phyloP scores from a whole-genome alignment of 2,888 invertebrate species.

The Tuberolachnus salignus region DNA sequence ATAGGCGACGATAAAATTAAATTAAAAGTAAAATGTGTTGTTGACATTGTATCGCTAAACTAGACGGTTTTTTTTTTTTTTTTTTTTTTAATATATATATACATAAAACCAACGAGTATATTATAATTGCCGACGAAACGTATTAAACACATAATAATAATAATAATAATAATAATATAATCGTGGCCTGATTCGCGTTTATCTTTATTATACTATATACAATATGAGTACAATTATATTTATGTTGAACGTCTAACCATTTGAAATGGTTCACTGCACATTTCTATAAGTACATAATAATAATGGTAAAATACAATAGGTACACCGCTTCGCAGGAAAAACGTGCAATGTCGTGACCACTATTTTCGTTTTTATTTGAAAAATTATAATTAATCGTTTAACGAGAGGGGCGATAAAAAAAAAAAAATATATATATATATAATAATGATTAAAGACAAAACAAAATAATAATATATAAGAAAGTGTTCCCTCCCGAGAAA shows the following conservation, averaged over 20 bases:
- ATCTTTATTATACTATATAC: neutral
- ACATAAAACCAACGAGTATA: neutral
- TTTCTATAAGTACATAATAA: neutral
- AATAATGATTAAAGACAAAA: neutral
- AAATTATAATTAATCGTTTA: conserved; percentile 35
- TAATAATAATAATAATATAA: conserved; percentile 11
- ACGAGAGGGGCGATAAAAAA: neutral
- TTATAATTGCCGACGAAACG: neutral
- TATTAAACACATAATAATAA: conserved; percentile 8
- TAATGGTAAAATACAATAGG: neutral
- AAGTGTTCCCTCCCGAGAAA: conserved; percentile 4
- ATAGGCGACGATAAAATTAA: neutral
- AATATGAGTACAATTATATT: neutral
- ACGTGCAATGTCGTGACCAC: conserved; percentile 36
- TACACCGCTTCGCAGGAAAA: neutral
- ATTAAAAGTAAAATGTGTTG: conserved; percentile 4
- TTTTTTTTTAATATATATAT: too few species aligned
- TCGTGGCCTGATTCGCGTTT: conserved; percentile 30
- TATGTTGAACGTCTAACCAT: neutral
- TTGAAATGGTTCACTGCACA: conserved; percentile 37
- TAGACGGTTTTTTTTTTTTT: too few species aligned
- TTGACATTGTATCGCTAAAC: neutral
- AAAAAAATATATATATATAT: neutral
- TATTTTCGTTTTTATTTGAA: conserved; percentile 36
- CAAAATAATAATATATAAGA: conserved; percentile 1